A percentile compares a stretch with the other conserved stretches of the same genome.
phyloP scores from a whole-genome alignment of 2,113 vertebrate genomes.

The Odocoileus hemionus region DNA sequence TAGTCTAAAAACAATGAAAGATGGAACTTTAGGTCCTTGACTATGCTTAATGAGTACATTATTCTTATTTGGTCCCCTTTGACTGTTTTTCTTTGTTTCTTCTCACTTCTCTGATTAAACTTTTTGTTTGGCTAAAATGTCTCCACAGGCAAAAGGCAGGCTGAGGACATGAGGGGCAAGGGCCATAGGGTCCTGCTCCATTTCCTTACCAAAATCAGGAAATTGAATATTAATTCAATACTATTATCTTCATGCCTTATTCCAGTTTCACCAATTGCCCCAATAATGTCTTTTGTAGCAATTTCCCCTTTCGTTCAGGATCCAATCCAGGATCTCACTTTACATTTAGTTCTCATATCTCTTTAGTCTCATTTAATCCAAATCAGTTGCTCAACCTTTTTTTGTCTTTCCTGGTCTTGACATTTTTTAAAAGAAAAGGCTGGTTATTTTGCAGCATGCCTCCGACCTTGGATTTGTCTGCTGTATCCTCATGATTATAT shows the following conservation, averaged over 20 bases:
- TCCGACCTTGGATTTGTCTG: neutral
- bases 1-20: neutral
- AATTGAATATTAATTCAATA: neutral
- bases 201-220: neutral
- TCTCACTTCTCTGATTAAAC: neutral
- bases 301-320: neutral
- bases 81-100: neutral
- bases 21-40: neutral
- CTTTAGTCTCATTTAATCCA: neutral
- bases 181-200: neutral
- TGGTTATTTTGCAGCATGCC: neutral
- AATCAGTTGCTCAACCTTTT: neutral
- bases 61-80: neutral
- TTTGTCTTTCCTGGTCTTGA: neutral
- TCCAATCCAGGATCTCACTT: neutral
- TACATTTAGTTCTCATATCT: neutral
- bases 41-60: neutral
- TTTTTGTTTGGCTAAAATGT: neutral
- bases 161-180: neutral
- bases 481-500: neutral
- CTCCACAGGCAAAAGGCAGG: neutral
- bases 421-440: neutral
- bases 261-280: neutral
- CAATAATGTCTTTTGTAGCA: neutral
- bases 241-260: neutral